These are phyloP conservation scores for Setophaga kirtlandii DNA, from an alignment of 2,113 vertebrate species.

Conservation along the genomic window DNA sequence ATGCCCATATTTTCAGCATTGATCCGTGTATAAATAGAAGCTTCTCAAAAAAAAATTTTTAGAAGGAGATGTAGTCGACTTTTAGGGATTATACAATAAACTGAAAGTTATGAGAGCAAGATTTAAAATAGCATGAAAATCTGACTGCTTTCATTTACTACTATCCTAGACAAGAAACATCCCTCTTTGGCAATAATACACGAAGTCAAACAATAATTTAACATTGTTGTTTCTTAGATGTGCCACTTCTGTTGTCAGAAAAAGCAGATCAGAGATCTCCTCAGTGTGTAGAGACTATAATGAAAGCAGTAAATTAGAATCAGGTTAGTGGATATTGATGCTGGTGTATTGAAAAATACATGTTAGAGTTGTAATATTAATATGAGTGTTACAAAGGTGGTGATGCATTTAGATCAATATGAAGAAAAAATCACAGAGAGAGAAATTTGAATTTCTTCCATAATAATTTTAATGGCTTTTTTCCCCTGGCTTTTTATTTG, in stretches of 20 bases:
- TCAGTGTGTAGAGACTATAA: background rate
- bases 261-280: background rate
- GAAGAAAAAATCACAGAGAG: background rate
- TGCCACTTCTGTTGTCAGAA: background rate
- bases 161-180: background rate
- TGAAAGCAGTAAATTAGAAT: background rate
- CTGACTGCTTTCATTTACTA: background rate
- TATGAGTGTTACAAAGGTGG: background rate
- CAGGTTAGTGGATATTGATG: background rate
- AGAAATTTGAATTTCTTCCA: background rate
- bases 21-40: background rate
- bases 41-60: background rate
- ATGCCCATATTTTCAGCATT: background rate
- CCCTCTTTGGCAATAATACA: background rate
- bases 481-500: background rate
- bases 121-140: background rate
- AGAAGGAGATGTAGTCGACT: background rate
- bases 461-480: background rate
- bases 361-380: background rate
- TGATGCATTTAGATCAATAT: background rate
- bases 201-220: background rate
- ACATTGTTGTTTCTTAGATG: background rate
- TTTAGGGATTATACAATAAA: background rate
- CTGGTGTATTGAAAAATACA: background rate
- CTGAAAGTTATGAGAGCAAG: background rate